Percentiles rank a stretch among this genome's conserved stretches.
Conservation (phyloP, 2,113 vertebrate species). For the Benitochromis conjunctus region DNA sequence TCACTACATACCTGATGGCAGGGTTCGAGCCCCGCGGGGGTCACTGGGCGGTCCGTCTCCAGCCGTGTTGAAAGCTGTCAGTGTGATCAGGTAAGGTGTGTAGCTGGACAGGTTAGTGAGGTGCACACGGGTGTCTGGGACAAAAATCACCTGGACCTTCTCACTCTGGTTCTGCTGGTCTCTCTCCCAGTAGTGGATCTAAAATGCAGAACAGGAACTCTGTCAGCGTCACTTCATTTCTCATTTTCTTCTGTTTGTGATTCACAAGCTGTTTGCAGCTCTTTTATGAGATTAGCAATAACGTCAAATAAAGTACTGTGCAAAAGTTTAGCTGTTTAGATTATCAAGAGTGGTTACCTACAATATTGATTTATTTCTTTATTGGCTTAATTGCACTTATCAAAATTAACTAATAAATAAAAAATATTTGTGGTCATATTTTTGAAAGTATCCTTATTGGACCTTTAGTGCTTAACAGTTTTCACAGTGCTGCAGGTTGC, state of each 20-base stretch:
- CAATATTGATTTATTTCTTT: background rate
- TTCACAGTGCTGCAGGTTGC: background rate
- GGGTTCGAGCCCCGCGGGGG: slow-evolving; percentile 80
- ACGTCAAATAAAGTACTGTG: background rate
- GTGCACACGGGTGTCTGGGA: slow-evolving; percentile 79
- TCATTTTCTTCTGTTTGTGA: background rate
- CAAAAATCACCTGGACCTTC: slow-evolving; percentile 87
- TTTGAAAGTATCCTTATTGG: background rate
- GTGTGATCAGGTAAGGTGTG: slow-evolving; percentile 82
- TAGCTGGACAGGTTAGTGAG: slow-evolving; percentile 92
- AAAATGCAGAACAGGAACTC: background rate
- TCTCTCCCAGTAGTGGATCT: slow-evolving; percentile 92
- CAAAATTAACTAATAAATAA: background rate
- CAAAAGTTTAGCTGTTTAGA: background rate
- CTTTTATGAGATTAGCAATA: background rate
- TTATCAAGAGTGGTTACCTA: background rate
- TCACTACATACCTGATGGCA: slow-evolving; percentile 80
- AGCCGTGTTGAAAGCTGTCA: slow-evolving; percentile 89
- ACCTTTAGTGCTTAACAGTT: background rate
- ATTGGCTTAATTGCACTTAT: background rate
- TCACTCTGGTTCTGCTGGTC: slow-evolving; percentile 84
- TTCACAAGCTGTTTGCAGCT: background rate
- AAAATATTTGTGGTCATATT: background rate
- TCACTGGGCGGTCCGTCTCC: slow-evolving; percentile 89
- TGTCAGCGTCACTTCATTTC: background rate